These are phyloP conservation scores for Sebastes wilsoni DNA, from an alignment of 2,797 vertebrate genomes.

Conservation along the genomic window DNA sequence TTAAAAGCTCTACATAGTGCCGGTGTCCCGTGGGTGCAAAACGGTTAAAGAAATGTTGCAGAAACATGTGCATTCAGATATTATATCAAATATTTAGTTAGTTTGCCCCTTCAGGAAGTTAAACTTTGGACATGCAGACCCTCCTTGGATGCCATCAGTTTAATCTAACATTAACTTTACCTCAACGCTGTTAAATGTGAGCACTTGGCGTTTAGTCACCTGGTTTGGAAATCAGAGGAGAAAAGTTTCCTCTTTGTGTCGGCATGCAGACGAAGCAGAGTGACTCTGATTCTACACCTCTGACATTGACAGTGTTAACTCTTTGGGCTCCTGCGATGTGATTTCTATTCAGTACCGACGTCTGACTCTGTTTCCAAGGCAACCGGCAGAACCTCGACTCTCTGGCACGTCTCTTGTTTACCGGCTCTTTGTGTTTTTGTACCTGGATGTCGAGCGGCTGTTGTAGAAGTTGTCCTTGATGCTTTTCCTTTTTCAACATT, in stretches of 20 bases:
- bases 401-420: neutral
- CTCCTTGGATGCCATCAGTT: neutral
- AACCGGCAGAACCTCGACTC: conserved; percentile 14
- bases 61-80: too few species aligned
- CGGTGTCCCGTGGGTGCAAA: too few species aligned
- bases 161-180: too few species aligned
- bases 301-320: neutral
- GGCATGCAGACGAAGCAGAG: neutral
- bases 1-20: too few species aligned
- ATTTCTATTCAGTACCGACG: neutral
- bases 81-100: too few species aligned
- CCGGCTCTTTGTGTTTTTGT: conserved; percentile 3
- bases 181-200: neutral
- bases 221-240: neutral
- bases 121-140: neutral
- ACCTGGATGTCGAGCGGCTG: neutral
- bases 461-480: neutral
- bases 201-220: neutral
- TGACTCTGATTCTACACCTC: neutral
- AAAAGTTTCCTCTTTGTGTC: neutral
- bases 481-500: neutral
- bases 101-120: neutral
- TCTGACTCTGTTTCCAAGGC: conserved; percentile 23
- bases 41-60: too few species aligned
- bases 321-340: neutral